phyloP scores from a whole-genome alignment of 1,140 invertebrate genomes.

The Zophobas morio region DNA sequence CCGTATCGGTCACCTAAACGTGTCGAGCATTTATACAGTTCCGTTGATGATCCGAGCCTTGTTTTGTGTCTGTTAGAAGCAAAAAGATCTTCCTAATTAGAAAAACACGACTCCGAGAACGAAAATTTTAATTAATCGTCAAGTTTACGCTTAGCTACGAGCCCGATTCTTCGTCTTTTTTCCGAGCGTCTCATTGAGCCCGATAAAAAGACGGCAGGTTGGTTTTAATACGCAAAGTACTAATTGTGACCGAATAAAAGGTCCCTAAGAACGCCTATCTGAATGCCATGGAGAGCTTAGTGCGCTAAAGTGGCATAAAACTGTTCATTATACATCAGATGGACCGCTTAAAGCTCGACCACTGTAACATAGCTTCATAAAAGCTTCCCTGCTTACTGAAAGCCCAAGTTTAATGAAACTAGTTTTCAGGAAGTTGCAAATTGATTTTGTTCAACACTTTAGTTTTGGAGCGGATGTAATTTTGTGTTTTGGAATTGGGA shows the following conservation, averaged over 20 bases:
- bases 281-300: constrained; percentile 32
- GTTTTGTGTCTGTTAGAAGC: constrained; percentile 4
- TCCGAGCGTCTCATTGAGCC: background rate
- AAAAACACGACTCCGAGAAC: constrained; percentile 15
- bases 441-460: background rate
- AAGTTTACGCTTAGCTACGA: constrained; percentile 27
- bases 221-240: constrained; percentile 27
- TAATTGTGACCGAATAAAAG: constrained; percentile 28
- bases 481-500: constrained; percentile 23
- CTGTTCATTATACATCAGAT: constrained; percentile 43
- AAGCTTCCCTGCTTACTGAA: background rate
- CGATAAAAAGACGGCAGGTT: constrained; percentile 24
- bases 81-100: constrained; percentile 24
- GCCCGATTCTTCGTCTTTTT: background rate
- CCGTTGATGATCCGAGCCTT: background rate
- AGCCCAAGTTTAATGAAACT: constrained; percentile 22
- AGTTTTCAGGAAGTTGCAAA: constrained; percentile 24
- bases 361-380: constrained; percentile 13
- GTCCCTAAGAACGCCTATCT: constrained; percentile 19
- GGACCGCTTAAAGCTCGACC: constrained; percentile 36
- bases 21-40: constrained; percentile 15
- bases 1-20: constrained; percentile 6
- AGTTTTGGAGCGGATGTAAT: constrained; percentile 4
- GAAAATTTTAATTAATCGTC: constrained; percentile 31
- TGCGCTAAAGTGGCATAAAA: constrained; percentile 39